These are phyloP conservation scores for Agriopis marginaria DNA, from an alignment of 2,888 invertebrate genomes.

Conservation along the genomic window DNA sequence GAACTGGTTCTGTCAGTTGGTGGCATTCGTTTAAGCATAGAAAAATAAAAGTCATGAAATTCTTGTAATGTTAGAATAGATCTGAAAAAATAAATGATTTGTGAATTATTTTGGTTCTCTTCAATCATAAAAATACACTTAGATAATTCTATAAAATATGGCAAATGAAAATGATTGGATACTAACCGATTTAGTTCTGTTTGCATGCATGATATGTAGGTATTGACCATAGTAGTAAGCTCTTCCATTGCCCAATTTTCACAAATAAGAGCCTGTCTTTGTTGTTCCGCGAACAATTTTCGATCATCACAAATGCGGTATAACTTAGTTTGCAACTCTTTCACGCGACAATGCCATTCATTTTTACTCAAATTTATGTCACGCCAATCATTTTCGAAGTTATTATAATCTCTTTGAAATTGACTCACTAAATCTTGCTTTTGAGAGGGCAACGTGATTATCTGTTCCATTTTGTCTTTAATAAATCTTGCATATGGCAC, in stretches of 20 bases:
- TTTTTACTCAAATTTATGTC: conserved; percentile 85
- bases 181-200: conserved; percentile 87
- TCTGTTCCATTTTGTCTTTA: conserved; percentile 83
- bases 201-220: conserved; percentile 86
- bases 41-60: conserved; percentile 77
- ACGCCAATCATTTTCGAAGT: conserved; percentile 86
- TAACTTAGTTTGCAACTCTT: conserved; percentile 81
- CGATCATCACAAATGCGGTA: conserved; percentile 86
- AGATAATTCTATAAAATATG: background rate
- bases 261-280: conserved; percentile 79
- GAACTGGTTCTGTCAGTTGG: conserved; percentile 68
- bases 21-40: conserved; percentile 74
- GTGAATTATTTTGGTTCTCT: background rate
- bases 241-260: conserved; percentile 87
- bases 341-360: conserved; percentile 87
- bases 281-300: conserved; percentile 83
- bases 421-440: conserved; percentile 85
- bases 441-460: conserved; percentile 84
- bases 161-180: conserved; percentile 25
- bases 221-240: conserved; percentile 82
- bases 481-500: conserved; percentile 86
- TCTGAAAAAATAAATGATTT: conserved; percentile 59
- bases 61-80: conserved; percentile 75
- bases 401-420: conserved; percentile 87
- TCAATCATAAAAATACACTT: background rate